Evolutionary conservation across 2,113 vertebrate species (phyloP).

Genomic region (Sapajus apella): DNA sequence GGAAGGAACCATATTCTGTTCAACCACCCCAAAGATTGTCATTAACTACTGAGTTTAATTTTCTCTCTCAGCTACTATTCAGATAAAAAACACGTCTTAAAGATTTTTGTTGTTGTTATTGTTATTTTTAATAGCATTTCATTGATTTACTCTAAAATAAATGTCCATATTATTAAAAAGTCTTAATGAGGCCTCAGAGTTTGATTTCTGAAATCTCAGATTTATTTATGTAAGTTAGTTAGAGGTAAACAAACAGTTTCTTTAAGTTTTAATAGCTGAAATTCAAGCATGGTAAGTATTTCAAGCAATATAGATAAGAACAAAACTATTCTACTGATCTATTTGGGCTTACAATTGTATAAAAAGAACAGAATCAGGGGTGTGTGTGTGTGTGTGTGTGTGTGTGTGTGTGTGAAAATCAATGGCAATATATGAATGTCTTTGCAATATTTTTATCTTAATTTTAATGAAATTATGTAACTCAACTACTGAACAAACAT

Average conservation of each 20-base stretch:
- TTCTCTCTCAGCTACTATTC: constrained; percentile 57
- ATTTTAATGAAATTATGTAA: neutral
- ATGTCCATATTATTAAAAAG: neutral
- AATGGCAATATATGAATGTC: neutral
- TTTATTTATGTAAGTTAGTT: neutral
- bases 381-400: neutral
- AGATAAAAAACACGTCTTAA: constrained; percentile 59
- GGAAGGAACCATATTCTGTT: constrained; percentile 35
- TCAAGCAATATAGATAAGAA: neutral
- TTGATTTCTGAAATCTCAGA: neutral
- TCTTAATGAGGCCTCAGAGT: neutral
- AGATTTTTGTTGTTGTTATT: constrained; percentile 14
- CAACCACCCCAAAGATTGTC: constrained; percentile 18
- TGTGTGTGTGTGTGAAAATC: neutral
- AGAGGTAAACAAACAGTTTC: neutral
- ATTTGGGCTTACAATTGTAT: neutral
- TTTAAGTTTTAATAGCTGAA: neutral
- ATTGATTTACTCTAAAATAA: neutral
- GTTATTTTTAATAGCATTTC: constrained; percentile 8
- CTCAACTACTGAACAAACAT: neutral
- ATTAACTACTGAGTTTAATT: constrained; percentile 62
- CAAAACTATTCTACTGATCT: neutral
- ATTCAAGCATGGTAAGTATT: neutral
- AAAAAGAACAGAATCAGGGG: neutral
- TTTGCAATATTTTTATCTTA: neutral